Evolutionary conservation across 2,888 invertebrate species (phyloP).

Genomic region (Caenorhabditis wallacei): DNA sequence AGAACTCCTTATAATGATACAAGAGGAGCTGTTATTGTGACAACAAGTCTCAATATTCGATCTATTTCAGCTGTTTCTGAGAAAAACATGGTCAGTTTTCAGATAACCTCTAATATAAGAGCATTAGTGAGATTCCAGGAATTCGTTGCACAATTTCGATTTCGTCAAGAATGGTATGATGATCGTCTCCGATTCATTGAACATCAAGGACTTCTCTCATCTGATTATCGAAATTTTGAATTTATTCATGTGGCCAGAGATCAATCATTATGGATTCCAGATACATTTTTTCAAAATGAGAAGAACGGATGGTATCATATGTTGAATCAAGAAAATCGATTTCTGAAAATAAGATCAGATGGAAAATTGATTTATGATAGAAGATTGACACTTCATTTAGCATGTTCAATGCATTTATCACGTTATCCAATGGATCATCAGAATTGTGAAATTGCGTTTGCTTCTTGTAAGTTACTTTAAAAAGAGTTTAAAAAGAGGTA

Average conservation of each 20-base stretch:
- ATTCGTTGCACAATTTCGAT: constrained; percentile 83
- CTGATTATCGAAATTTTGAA: constrained; percentile 77
- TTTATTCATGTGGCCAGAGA: constrained; percentile 80
- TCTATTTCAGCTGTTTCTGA: constrained; percentile 82
- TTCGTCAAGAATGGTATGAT: constrained; percentile 83
- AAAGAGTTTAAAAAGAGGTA: background rate
- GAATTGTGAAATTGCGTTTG: constrained; percentile 82
- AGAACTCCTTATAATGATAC: constrained; percentile 77
- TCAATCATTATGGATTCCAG: constrained; percentile 82
- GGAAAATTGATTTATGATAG: constrained; percentile 82
- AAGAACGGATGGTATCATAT: constrained; percentile 82
- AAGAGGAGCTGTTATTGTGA: constrained; percentile 80
- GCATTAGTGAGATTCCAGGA: constrained; percentile 71
- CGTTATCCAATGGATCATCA: constrained; percentile 83
- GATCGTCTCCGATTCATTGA: constrained; percentile 80
- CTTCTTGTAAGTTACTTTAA: constrained; percentile 78
- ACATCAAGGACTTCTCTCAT: constrained; percentile 67
- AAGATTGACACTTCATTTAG: constrained; percentile 81
- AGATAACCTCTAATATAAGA: background rate
- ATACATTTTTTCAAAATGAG: constrained; percentile 81
- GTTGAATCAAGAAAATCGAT: constrained; percentile 82
- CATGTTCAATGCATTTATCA: constrained; percentile 82
- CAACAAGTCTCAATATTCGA: constrained; percentile 78
- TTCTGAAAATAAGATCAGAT: constrained; percentile 81
- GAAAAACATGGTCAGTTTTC: constrained; percentile 78